These are phyloP conservation scores for Psilopsiagon aurifrons DNA, from an alignment of 2,113 vertebrate species.

Conservation along the genomic window DNA sequence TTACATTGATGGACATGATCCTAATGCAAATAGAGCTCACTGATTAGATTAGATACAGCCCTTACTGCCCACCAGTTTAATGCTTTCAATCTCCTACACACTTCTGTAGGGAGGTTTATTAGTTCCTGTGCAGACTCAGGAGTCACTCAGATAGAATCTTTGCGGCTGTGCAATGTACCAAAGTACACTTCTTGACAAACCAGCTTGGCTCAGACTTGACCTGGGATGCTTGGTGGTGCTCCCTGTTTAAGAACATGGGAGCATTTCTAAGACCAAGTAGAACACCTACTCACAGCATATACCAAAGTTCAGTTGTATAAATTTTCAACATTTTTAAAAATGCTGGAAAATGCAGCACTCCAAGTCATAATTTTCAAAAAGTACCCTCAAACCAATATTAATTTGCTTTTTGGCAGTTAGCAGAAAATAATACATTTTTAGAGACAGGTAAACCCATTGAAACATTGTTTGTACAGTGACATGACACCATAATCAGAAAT, in stretches of 20 bases:
- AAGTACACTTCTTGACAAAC: not conserved
- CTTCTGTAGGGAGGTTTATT: not conserved
- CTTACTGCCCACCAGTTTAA: not conserved
- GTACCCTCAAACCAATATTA: not conserved
- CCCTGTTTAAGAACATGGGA: fast-evolving
- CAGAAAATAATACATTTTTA: not conserved
- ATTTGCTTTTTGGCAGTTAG: not conserved
- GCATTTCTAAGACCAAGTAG: not conserved
- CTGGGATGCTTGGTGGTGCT: not conserved
- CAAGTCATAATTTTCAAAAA: not conserved
- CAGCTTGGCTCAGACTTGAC: not conserved
- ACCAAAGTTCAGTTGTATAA: not conserved
- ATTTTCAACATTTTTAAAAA: not conserved
- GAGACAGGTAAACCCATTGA: not conserved
- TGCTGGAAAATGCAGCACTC: not conserved
- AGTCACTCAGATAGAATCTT: not conserved
- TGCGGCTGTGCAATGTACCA: not conserved
- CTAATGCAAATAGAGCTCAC: not conserved
- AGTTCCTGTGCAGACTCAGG: not conserved
- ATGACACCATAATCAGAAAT: not conserved
- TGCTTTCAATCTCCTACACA: not conserved
- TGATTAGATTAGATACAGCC: not conserved
- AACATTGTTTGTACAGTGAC: not conserved
- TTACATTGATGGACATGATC: not conserved
- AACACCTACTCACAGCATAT: not conserved